phyloP scores from a whole-genome alignment of 1,140 invertebrate species.

The Muscidifurax raptorellus region DNA sequence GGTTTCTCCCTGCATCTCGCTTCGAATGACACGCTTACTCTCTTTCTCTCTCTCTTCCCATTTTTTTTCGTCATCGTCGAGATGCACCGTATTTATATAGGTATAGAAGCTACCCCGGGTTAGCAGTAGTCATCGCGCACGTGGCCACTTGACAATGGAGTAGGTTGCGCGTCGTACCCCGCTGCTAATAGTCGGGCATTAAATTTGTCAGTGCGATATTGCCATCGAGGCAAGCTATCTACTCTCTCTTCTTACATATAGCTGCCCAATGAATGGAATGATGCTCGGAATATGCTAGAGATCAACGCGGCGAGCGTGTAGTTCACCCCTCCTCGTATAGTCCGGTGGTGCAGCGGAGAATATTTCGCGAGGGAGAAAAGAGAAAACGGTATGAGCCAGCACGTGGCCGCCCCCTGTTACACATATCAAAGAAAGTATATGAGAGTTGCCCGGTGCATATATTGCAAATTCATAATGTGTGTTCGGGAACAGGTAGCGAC shows the following conservation, averaged over 20 bases:
- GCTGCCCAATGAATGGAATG: slow-evolving; percentile 61
- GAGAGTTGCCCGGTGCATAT: not conserved
- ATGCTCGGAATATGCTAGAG: slow-evolving; percentile 66
- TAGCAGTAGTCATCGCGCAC: slow-evolving; percentile 63
- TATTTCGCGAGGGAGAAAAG: slow-evolving; percentile 14
- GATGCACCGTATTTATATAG: not conserved
- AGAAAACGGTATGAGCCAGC: not conserved
- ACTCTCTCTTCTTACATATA: slow-evolving; percentile 8
- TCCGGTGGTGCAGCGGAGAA: not conserved
- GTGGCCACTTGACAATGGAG: slow-evolving; percentile 72
- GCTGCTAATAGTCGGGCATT: slow-evolving; percentile 72
- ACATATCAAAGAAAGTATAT: not conserved
- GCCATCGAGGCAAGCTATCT: slow-evolving; percentile 58
- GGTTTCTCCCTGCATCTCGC: not conserved
- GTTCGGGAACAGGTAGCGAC: slow-evolving; percentile 34
- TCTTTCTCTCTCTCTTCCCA: not conserved
- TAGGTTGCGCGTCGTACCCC: slow-evolving; percentile 41
- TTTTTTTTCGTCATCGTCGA: not conserved
- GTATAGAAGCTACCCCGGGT: not conserved
- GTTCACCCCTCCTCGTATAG: no score
- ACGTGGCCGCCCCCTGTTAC: slow-evolving; percentile 3
- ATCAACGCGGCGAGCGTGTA: slow-evolving; percentile 35
- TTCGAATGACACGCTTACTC: slow-evolving; percentile 26
- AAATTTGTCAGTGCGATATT: slow-evolving; percentile 75
- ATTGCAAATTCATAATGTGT: slow-evolving; percentile 39